Base-by-base conservation (phyloP, 2,888 invertebrate genomes). In the Cephonodes hylas region DNA sequence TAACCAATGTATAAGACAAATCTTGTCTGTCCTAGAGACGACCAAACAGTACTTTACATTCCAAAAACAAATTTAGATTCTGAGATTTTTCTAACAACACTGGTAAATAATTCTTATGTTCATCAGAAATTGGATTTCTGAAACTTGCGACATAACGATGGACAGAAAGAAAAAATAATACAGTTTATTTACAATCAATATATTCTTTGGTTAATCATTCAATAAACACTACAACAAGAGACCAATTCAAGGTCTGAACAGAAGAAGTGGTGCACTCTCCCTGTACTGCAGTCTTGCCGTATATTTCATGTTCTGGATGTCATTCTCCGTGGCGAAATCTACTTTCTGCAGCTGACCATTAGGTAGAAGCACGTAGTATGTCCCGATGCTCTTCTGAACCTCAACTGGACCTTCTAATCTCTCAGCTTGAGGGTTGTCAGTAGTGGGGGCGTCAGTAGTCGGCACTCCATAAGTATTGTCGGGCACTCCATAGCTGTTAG, bases 331-430 rank as follows among this genome's bases (percentile, higher is more conserved):
- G 63, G 92, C 83, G 73, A 94, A 94, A 64, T 91, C 88, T 27
- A 95, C 93, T 64, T 91, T 93, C 75, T 95, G 95, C 34, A 95
- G 82, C 64, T 93, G 88, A 4, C 95, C 95, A 67, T 93, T 94
- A 0, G 95, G 95, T 66, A 95, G 89, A 42, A 95, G 89, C 3
- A 95, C 89, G 77, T 93, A 95, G 80, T 95, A 95, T 13, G 93
- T 88, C 3, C 95, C 95, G 27, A 86, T 84, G 45, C 94, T 94
- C 71, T 86, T 86, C 66, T 85, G 84, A 0, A 90, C 85, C 46
- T 93, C 89, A 1, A 91, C 83, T 7, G 89, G 83, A 42, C 90
- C 81, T 59, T 86, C 88, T 6, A 91, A 58, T 23, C 68, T 83
- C 65, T 91, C 90, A 0, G 84, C 81, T 64, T 85, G 79, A 64